phyloP scores from a whole-genome alignment of 2,113 vertebrate genomes.

The Ondatra zibethicus region DNA sequence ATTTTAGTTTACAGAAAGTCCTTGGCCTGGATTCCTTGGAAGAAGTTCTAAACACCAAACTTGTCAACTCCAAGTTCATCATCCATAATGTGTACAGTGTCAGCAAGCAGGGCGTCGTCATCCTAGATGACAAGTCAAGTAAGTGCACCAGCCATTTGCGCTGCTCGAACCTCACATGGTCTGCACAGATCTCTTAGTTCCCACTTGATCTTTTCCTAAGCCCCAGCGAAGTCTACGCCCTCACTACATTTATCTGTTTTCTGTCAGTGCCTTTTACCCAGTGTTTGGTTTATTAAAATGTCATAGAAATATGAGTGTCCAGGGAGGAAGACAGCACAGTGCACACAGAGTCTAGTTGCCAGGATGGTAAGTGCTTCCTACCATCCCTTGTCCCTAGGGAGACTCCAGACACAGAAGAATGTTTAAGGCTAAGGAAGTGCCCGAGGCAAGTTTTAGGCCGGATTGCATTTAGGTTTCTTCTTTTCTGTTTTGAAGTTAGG shows the following conservation, averaged over 20 bases:
- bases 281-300: constrained; percentile 15
- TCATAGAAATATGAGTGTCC: neutral
- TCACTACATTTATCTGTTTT: neutral
- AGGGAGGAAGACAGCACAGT: neutral
- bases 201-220: neutral
- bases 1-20: constrained; percentile 89
- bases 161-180: neutral
- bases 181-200: neutral
- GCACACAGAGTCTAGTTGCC: neutral
- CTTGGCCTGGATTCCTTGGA: constrained; percentile 90
- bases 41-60: constrained; percentile 88
- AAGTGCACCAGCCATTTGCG: constrained; percentile 73
- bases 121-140: constrained; percentile 92
- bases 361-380: neutral
- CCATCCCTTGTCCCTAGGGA: neutral
- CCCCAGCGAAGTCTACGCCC: neutral
- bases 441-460: neutral
- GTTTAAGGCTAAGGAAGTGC: neutral
- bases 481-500: neutral
- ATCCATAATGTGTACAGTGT: constrained; percentile 90
- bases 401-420: neutral
- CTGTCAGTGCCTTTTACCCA: neutral
- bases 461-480: neutral
- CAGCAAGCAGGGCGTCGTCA: constrained; percentile 91
- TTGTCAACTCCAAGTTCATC: constrained; percentile 89